Base-by-base conservation (phyloP, 1,140 invertebrate species). In the Ericerus pela region DNA sequence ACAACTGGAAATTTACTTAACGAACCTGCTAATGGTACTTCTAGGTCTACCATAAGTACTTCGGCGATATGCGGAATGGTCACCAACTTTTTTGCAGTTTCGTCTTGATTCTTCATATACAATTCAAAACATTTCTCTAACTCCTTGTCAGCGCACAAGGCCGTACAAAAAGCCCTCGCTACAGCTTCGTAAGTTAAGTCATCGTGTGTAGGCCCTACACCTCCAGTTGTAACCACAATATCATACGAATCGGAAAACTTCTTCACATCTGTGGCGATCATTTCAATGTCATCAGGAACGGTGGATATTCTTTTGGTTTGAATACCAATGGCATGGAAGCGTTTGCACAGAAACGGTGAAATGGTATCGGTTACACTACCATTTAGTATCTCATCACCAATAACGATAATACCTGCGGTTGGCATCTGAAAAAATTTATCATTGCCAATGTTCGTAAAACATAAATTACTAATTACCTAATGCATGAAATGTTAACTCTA, bases 381-480 rank as follows among this genome's bases (percentile, higher is more conserved):
- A 70, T 86, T 88, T n/a, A 89, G 67, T 62, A 90, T 83, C 72
- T 90, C 86, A 75, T 90, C 82, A 16, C 86, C 86, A 66, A 89
- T 85, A 51, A 89, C 73, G 65, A 79, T 71, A 53, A 80, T 61
- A 3, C 71, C 69, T 57, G 70, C 72, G 26, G 68, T 70, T 52
- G n/a, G n/a, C n/a, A n/a, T n/a, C n/a, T n/a, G n/a, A n/a, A n/a
- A n/a, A n/a, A n/a, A n/a, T n/a, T n/a, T n/a, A n/a, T n/a, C n/a
- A n/a, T n/a, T n/a, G n/a, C n/a, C n/a, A n/a, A n/a, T n/a, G n/a
- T n/a, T n/a, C n/a, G n/a, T n/a, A n/a, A n/a, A n/a, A n/a, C n/a
- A n/a, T n/a, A n/a, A n/a, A n/a, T n/a, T n/a, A n/a, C n/a, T n/a
- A n/a, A n/a, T n/a, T n/a, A n/a, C n/a, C n/a, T n/a, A n/a, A n/a